These are phyloP conservation scores for Tachycineta bicolor DNA, from an alignment of 2,113 vertebrate genomes.

Conservation along the genomic window DNA sequence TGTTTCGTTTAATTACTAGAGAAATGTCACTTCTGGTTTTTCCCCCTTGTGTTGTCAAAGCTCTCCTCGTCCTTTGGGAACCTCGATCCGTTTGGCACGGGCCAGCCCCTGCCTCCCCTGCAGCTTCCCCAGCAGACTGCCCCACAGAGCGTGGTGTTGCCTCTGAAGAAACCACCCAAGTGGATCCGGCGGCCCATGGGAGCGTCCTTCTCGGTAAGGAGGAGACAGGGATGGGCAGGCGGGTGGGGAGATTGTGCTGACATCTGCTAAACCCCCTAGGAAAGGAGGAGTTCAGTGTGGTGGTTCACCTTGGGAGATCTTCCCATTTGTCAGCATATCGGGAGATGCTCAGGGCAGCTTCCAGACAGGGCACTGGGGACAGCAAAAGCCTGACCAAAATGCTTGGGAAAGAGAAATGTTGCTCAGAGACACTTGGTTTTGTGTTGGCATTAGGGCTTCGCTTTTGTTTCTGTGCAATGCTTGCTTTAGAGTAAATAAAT, in stretches of 20 bases:
- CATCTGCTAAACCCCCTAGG: background rate
- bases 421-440: background rate
- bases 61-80: conserved; percentile 92
- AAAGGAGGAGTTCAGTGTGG: fast-evolving
- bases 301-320: background rate
- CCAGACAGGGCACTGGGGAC: fast-evolving
- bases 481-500: background rate
- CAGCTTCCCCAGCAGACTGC: conserved; percentile 84
- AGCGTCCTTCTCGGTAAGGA: conserved; percentile 91
- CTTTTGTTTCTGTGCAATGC: background rate
- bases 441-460: background rate
- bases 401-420: background rate
- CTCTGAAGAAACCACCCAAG: conserved; percentile 93
- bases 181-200: conserved; percentile 93
- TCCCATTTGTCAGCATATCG: fast-evolving
- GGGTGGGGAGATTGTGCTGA: background rate
- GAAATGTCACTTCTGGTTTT: background rate
- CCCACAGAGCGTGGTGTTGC: conserved; percentile 74
- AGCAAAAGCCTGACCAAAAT: background rate
- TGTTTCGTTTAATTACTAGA: background rate
- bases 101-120: conserved; percentile 87
- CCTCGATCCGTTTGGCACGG: conserved; percentile 92
- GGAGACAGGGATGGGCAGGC: background rate
- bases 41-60: conserved; percentile 56
- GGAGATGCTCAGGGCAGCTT: fast-evolving